Percentiles rank a stretch among this genome's conserved stretches.
Evolutionary conservation across 2,888 invertebrate genomes (phyloP).

Genomic region (Agrochola circellaris): DNA sequence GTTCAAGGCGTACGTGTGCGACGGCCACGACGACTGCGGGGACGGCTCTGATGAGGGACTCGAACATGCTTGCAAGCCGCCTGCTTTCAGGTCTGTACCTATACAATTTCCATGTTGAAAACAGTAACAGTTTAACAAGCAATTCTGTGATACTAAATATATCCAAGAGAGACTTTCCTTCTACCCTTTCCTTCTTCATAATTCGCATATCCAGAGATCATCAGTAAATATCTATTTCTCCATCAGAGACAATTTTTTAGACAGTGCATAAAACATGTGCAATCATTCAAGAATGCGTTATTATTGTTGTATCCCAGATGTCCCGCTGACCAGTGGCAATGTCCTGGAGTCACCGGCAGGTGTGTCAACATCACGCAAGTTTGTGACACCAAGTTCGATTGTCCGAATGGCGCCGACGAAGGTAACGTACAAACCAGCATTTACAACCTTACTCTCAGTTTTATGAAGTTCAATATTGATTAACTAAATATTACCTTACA

Average conservation of each 20-base stretch:
- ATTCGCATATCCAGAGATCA: neutral
- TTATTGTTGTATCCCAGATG: constrained; percentile 88
- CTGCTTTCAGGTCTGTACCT: constrained; percentile 90
- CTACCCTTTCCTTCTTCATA: neutral
- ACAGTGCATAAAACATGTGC: neutral
- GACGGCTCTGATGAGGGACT: constrained; percentile 97
- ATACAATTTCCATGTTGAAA: constrained; percentile 36
- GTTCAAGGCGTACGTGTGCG: constrained; percentile 98
- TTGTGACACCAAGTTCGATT: constrained; percentile 96
- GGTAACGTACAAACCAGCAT: constrained; percentile 86
- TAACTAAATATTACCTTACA: constrained; percentile 53
- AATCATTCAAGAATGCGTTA: neutral
- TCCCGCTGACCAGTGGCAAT: constrained; percentile 95
- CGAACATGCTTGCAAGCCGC: constrained; percentile 95
- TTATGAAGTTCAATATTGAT: constrained; percentile 16
- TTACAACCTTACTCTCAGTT: neutral
- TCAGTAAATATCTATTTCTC: neutral
- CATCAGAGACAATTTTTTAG: neutral
- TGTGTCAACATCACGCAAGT: constrained; percentile 97
- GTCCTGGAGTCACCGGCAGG: constrained; percentile 94
- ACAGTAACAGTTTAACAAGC: neutral
- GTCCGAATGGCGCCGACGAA: constrained; percentile 98
- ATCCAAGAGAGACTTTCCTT: neutral
- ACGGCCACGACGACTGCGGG: constrained; percentile 98
- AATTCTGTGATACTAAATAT: neutral